Evolutionary conservation across 2,888 invertebrate genomes (phyloP).

Genomic region (Barypeithes pellucidus): DNA sequence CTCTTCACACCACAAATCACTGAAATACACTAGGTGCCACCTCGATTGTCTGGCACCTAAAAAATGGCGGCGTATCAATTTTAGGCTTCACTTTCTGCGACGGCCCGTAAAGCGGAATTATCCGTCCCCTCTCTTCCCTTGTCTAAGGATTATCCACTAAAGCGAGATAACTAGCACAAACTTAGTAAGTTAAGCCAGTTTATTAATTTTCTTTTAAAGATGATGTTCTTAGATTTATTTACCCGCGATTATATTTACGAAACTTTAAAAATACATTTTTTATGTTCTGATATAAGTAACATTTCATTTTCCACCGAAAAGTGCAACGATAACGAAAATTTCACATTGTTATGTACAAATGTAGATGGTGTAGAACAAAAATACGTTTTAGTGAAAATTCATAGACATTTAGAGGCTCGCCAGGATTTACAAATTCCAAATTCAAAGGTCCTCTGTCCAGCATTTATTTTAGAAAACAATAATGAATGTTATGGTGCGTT

Average conservation of each 20-base stretch:
- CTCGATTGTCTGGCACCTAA: too few relatives aligned
- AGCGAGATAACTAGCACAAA: too few relatives aligned
- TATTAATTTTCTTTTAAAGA: background rate
- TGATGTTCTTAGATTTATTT: background rate
- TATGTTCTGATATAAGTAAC: background rate
- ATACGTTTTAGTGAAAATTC: constrained; percentile 1
- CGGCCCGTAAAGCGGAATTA: too few relatives aligned
- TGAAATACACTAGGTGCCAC: too few relatives aligned
- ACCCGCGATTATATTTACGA: background rate
- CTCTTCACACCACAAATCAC: too few relatives aligned
- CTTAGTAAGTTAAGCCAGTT: too few relatives aligned
- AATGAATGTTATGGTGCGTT: background rate
- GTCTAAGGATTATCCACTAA: too few relatives aligned
- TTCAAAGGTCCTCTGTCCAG: background rate
- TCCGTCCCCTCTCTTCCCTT: too few relatives aligned
- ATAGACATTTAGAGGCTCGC: background rate
- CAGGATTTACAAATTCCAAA: background rate
- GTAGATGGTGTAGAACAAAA: background rate
- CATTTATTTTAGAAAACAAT: background rate
- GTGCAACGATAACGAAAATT: background rate
- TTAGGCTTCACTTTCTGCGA: too few relatives aligned
- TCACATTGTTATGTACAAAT: background rate
- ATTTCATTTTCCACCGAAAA: background rate
- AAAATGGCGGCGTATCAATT: too few relatives aligned
- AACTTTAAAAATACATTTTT: background rate